phyloP scores from a whole-genome alignment of 2,888 invertebrate species.

The Esperia sulphurella region DNA sequence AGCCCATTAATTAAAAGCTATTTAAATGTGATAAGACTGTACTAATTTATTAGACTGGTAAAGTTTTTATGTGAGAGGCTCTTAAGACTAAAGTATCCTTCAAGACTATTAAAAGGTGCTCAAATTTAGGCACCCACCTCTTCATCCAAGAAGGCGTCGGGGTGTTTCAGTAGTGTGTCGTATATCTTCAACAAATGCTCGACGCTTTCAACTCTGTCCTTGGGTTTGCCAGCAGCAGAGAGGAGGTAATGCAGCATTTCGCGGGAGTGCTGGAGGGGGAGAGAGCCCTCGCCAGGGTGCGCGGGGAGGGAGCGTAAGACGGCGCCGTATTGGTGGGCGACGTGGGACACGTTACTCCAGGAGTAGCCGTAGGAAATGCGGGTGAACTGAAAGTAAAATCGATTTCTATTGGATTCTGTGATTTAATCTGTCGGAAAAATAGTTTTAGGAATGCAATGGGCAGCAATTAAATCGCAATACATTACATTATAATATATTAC shows the following conservation, averaged over 20 bases:
- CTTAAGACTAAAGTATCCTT: too few relatives aligned
- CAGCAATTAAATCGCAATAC: too few relatives aligned
- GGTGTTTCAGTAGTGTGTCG: conserved; percentile 59
- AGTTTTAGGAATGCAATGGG: too few relatives aligned
- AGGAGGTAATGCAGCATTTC: conserved; percentile 78
- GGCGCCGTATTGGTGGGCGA: conserved; percentile 76
- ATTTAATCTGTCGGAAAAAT: background rate
- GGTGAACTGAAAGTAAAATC: conserved; percentile 43
- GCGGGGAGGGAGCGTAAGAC: conserved; percentile 71
- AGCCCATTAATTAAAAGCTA: too few relatives aligned
- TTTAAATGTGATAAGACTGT: too few relatives aligned
- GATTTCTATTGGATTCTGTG: background rate
- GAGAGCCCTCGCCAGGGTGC: conserved; percentile 83
- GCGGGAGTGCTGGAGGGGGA: conserved; percentile 77
- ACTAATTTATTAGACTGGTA: too few relatives aligned
- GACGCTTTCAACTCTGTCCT: conserved; percentile 74
- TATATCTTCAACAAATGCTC: conserved; percentile 82
- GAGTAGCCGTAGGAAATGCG: conserved; percentile 81
- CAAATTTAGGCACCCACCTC: conserved; percentile 77
- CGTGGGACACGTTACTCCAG: conserved; percentile 76
- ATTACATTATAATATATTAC: too few relatives aligned
- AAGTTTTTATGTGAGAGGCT: too few relatives aligned
- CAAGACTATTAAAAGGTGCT: too few relatives aligned
- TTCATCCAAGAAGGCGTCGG: conserved; percentile 84
- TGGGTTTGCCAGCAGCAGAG: conserved; percentile 50